Conservation (phyloP, 2,888 invertebrate genomes). For the Tenthredo amoena region DNA sequence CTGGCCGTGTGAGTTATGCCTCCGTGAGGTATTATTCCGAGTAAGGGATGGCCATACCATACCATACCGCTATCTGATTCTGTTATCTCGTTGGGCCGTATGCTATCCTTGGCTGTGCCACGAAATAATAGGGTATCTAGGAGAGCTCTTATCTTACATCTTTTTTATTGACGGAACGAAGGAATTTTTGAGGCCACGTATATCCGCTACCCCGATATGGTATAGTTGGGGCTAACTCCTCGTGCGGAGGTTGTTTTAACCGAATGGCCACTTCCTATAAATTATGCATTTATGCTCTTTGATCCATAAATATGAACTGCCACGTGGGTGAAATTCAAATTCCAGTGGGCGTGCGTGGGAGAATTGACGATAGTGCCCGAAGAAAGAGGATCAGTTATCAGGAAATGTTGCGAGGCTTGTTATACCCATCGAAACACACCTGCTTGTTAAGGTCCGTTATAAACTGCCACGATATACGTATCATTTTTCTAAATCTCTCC, state of each 20-base stretch:
- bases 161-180: conserved; percentile 51
- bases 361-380: background rate
- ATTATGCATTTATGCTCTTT: conserved; percentile 48
- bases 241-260: conserved; percentile 45
- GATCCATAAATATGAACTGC: conserved; percentile 50
- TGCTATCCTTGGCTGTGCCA: conserved; percentile 50
- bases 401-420: background rate
- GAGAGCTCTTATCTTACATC: conserved; percentile 51
- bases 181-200: conserved; percentile 38
- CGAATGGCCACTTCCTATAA: conserved; percentile 49
- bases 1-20: conserved; percentile 67
- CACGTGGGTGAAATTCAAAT: conserved; percentile 49
- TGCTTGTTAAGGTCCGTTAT: conserved; percentile 12
- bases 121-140: conserved; percentile 52
- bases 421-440: background rate
- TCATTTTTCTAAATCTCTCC: background rate
- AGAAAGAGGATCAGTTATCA: background rate
- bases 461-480: background rate
- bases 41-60: conserved; percentile 63
- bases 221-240: background rate
- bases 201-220: background rate
- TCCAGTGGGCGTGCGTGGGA: background rate
- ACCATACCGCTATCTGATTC: conserved; percentile 65
- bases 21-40: conserved; percentile 67
- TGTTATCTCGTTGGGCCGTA: conserved; percentile 64